Conservation (phyloP, 2,797 vertebrate genomes). For the Acanthurus lineatus region DNA sequence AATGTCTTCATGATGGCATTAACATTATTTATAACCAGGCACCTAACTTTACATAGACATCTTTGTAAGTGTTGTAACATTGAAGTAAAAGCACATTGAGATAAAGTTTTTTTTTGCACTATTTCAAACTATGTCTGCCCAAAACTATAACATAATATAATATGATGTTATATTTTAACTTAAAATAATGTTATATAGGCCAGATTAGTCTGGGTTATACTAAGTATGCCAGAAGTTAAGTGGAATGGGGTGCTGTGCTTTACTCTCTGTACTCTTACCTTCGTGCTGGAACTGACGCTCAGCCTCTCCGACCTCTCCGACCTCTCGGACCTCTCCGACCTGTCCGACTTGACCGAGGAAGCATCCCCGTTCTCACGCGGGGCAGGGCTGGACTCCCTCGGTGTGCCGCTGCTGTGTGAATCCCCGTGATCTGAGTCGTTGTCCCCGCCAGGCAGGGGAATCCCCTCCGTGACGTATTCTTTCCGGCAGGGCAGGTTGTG, state of each 20-base stretch:
- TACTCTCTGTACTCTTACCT: constrained; percentile 59
- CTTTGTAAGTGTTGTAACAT: neutral
- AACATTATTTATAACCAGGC: neutral
- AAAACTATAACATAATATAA: neutral
- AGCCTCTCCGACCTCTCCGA: constrained; percentile 66
- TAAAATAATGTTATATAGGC: no score
- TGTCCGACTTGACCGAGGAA: constrained; percentile 56
- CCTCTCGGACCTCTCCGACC: neutral
- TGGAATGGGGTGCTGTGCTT: neutral
- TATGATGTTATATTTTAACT: neutral
- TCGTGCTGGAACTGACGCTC: constrained; percentile 73
- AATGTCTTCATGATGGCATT: neutral
- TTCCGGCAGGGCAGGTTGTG: constrained; percentile 78
- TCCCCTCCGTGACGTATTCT: constrained; percentile 82
- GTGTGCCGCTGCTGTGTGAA: constrained; percentile 71
- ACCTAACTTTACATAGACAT: neutral
- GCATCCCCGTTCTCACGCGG: constrained; percentile 79
- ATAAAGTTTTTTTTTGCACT: neutral
- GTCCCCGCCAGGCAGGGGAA: constrained; percentile 73
- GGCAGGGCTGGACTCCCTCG: constrained; percentile 59
- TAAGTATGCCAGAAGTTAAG: no score
- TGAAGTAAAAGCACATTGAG: neutral
- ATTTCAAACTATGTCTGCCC: neutral
- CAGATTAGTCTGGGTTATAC: no score
- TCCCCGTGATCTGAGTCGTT: constrained; percentile 64